A percentile compares a stretch with the other conserved stretches of the same genome.
phyloP scores from a whole-genome alignment of 2,797 vertebrate species.

The Chaetophractus vellerosus region DNA sequence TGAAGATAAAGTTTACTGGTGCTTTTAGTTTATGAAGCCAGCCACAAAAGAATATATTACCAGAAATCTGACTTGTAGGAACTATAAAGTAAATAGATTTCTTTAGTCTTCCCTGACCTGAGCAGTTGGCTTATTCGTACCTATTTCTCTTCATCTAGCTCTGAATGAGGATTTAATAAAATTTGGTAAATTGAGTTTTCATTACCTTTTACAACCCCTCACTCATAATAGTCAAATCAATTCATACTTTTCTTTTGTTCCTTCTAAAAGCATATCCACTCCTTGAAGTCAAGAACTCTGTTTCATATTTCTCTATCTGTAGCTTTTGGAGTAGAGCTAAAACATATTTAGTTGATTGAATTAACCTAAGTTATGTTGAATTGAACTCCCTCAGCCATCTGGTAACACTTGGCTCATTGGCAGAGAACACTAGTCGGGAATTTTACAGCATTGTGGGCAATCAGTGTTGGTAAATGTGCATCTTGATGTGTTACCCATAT shows the following conservation, averaged over 20 bases:
- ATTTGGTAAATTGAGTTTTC: background rate
- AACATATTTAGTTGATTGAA: conserved; percentile 21
- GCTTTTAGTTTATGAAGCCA: conserved; percentile 2
- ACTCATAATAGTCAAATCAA: background rate
- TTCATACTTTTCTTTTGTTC: background rate
- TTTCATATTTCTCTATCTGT: background rate
- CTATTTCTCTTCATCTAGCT: background rate
- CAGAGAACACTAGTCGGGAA: conserved; percentile 11
- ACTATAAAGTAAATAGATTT: background rate
- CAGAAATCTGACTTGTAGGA: background rate
- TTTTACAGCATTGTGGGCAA: conserved; percentile 11
- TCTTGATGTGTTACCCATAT: background rate
- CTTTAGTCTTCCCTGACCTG: background rate
- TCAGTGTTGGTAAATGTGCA: background rate
- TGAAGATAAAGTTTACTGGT: background rate
- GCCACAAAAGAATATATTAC: background rate
- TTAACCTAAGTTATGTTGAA: conserved; percentile 20
- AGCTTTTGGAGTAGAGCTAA: background rate
- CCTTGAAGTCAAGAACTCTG: background rate
- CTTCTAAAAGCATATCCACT: conserved; percentile 27
- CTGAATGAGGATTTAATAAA: conserved; percentile 46
- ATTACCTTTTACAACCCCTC: background rate
- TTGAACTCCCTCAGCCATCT: conserved; percentile 43
- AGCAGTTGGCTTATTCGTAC: background rate
- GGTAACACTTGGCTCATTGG: background rate